These are phyloP conservation scores for Lamprotornis superbus DNA, from an alignment of 2,113 vertebrate species.

Conservation along the genomic window DNA sequence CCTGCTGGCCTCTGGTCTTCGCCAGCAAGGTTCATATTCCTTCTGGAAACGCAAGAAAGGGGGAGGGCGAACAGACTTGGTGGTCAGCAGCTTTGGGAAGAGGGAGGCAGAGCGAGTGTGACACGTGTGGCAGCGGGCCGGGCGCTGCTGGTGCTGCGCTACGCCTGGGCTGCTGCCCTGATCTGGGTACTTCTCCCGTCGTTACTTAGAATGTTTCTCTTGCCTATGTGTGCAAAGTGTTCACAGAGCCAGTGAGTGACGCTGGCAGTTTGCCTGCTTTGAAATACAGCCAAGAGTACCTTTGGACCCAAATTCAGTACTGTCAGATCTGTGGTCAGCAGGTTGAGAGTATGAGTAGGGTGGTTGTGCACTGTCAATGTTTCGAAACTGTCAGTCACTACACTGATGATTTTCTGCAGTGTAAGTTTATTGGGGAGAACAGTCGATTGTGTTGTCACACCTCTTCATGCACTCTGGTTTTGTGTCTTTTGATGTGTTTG, in stretches of 20 bases:
- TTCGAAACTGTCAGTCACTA: not conserved
- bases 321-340: not conserved
- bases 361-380: not conserved
- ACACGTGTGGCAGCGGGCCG: not conserved
- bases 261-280: not conserved
- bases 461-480: not conserved
- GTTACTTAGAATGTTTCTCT: not conserved
- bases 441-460: not conserved
- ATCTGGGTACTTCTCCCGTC: not conserved
- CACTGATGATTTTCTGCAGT: not conserved
- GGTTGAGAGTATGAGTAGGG: not conserved
- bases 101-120: not conserved
- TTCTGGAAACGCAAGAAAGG: accelerated
- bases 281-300: not conserved
- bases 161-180: not conserved
- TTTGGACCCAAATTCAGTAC: not conserved
- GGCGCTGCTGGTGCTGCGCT: not conserved
- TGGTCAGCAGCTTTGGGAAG: not conserved
- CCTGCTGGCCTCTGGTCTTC: accelerated
- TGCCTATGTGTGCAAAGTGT: not conserved
- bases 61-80: accelerated
- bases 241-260: not conserved
- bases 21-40: not conserved
- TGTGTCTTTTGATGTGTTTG: not conserved
- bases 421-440: not conserved